Evolutionary conservation across 2,888 invertebrate genomes (phyloP).

Genomic region (Macrostomum cliftonense): DNA sequence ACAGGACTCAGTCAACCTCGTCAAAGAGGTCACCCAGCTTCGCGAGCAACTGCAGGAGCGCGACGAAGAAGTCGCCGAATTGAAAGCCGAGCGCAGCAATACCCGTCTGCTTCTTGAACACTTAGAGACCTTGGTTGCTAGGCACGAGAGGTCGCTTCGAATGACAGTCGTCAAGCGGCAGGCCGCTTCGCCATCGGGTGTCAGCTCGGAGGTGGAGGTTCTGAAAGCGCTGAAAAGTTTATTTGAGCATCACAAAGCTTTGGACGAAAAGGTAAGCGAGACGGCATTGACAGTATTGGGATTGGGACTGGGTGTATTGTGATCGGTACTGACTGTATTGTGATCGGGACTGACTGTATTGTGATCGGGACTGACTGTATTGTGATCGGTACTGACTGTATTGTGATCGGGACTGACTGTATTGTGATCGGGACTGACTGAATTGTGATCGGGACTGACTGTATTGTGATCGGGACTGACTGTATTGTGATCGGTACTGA

Average conservation of each 20-base stretch:
- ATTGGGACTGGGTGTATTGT: neutral
- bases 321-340: no score
- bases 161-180: conserved; percentile 98
- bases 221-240: conserved; percentile 95
- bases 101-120: conserved; percentile 79
- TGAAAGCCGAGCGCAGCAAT: conserved; percentile 97
- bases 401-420: no score
- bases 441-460: no score
- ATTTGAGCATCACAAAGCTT: conserved; percentile 98
- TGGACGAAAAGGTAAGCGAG: conserved; percentile 92
- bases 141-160: conserved; percentile 90
- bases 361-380: no score
- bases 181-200: conserved; percentile 87
- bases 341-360: no score
- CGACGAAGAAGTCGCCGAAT: conserved; percentile 93
- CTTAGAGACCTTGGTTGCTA: conserved; percentile 89
- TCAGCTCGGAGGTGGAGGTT: conserved; percentile 97
- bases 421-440: no score
- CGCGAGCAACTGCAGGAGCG: conserved; percentile 80
- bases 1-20: conserved; percentile 93
- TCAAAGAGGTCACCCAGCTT: conserved; percentile 81
- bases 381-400: no score
- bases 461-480: no score
- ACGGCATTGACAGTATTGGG: neutral
- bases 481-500: no score